Evolutionary conservation across 2,113 vertebrate species (phyloP), one percentile per base, ranked within the genome.

Genomic region (Martes martes): DNA sequence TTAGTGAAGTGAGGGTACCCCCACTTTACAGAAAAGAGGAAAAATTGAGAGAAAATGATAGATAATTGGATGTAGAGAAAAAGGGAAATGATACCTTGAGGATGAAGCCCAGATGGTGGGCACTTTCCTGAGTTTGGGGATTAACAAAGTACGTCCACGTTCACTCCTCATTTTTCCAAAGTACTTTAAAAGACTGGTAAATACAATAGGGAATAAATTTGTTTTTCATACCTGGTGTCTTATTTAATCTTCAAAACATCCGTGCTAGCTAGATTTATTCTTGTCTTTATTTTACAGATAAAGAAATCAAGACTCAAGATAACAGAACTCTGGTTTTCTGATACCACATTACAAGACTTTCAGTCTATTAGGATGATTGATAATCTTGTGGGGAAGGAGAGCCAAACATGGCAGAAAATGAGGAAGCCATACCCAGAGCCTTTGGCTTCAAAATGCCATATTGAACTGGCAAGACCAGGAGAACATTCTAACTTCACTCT

Each of bases 271-370:
- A 39, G 18, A 88, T 81, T 85, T 80, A 45, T 94, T 89, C 57
- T 45, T 65, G 55, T n/a, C 55, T 86, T 87, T 91, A 52, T 45
- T 95, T 95, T 92, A 65, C 24, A 97, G 11, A 76, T 84, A 92
- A 65, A 87, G n/a, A 16, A 93, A 76, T 71, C 63, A 91, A 80
- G 26, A 86, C 89, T 80, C 33, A 21, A 88, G 23, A 69, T 89
- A 52, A 52, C 19, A 89, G 31, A 83, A 63, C 57, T 82, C 74
- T 87, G 85, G n/a, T 76, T 71, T 96, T 74, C 63, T 80, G 11
- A 74, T 18, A 74, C 19, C 42, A 95, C 3, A 61, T 91, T 36
- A 74, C 1, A 31, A 84, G 23, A 80, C 33, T 90, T 76, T 90
- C 76, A 67, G 23, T 83, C 52, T 91, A 18, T 93, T 45, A 33